Evolutionary conservation across 2,797 vertebrate genomes (phyloP), one percentile per base, ranked within the genome.

Genomic region (Sebastes hubbsi): DNA sequence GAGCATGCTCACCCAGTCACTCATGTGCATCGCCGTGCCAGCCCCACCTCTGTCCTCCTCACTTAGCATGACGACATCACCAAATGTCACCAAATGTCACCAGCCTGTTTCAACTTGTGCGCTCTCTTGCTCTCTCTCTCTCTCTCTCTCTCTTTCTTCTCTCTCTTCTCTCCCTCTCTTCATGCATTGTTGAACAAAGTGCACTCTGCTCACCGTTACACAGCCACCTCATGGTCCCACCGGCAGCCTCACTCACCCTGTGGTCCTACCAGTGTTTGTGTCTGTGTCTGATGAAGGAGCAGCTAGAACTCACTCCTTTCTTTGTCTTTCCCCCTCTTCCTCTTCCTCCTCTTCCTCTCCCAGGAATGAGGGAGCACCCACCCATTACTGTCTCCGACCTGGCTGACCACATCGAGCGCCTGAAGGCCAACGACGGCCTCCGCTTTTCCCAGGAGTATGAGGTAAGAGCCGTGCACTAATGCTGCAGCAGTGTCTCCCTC

Each of bases 381-480:
- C 97, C 97, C 60, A 97, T 97, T 86, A 92, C 97, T 0, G 94
- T 97, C 78, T 91, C 89, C 0, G 97, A 98, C 86, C 95, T 99
- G 7, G 91, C 97, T 0, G 98, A 99, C 94, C 97, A 98, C 94
- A 99, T 99, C 4, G 97, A 99, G 83, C 94, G 97, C 46, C 96
- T 99, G 80, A 99, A 98, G 92, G 98, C 98, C 93, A 99, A 99
- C 0, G 98, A 99, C 1, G 96, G 97, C 82, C 96, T 99, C 63
- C 97, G 97, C 88, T 99, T 99, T 91, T 98, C 98, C 73, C 98
- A 99, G 93, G 98, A 99, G 88, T 99, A 99, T 2, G 98, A 99
- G 97, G 98, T 98, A 85, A 96, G 90, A 81, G 56, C 29, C 8
- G 1, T 1, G 20, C 32, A n/a, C 30, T 71, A 18, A 73, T 6